phyloP scores from a whole-genome alignment of 2,888 invertebrate species.

The Drosophila affinis region DNA sequence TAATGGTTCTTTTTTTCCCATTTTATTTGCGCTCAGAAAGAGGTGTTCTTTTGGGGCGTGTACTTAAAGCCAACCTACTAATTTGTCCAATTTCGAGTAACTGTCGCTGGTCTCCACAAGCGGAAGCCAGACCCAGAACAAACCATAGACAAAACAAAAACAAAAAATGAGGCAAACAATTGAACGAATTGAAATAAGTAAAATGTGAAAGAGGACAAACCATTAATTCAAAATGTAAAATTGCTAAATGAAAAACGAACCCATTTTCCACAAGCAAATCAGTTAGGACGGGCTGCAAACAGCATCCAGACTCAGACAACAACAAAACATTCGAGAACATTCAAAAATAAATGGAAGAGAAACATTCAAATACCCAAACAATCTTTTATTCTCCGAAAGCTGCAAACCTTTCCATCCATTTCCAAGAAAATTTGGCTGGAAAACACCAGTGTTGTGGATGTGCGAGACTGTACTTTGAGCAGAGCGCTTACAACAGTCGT shows the following conservation, averaged over 20 bases:
- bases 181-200: not conserved
- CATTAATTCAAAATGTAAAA: not conserved
- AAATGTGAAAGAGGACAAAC: not conserved
- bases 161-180: not conserved
- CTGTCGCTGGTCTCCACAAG: not conserved
- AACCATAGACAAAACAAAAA: not conserved
- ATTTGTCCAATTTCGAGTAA: constrained; percentile 3
- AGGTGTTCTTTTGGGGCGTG: constrained; percentile 1
- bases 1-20: not conserved
- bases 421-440: constrained; percentile 8
- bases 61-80: constrained; percentile 1
- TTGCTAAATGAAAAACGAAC: not conserved
- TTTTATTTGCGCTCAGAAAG: not conserved
- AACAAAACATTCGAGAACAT: constrained; percentile 68
- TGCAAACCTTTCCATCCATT: constrained; percentile 11
- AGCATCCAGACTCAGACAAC: constrained; percentile 33
- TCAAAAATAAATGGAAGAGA: constrained; percentile 69
- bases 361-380: constrained; percentile 36
- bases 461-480: constrained; percentile 50
- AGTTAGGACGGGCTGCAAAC: constrained; percentile 28
- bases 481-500: constrained; percentile 16
- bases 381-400: constrained; percentile 5
- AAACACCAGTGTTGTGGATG: not conserved
- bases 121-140: not conserved
- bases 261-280: constrained; percentile 13